Evolutionary conservation across 2,797 vertebrate species (phyloP).

Genomic region (Lepilemur ruficaudatus): DNA sequence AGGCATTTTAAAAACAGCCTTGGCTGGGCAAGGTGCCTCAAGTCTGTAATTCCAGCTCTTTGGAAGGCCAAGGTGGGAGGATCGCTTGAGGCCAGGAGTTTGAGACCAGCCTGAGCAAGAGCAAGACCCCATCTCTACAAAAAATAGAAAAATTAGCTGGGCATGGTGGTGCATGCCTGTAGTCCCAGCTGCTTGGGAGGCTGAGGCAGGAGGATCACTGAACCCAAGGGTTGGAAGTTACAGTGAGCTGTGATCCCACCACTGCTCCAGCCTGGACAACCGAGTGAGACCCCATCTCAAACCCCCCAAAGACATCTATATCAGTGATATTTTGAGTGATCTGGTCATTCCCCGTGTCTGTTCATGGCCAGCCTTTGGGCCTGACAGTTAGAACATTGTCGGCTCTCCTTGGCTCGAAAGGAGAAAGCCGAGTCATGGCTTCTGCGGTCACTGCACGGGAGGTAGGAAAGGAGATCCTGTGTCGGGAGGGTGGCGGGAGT

Average conservation of each 20-base stretch:
- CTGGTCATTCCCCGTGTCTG: neutral
- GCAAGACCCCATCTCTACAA: neutral
- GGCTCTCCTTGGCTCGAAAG: neutral
- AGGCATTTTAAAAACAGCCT: neutral
- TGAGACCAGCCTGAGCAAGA: neutral
- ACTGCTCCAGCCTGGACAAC: neutral
- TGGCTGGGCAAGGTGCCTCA: neutral
- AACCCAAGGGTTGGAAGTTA: neutral
- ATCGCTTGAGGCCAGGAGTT: neutral
- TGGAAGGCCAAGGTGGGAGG: neutral
- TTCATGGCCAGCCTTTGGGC: neutral
- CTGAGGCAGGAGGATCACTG: neutral
- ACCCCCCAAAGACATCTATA: neutral
- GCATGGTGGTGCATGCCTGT: rapidly evolving
- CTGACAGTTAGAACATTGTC: too few species aligned
- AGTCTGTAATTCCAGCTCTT: neutral
- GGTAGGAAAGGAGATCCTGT: neutral
- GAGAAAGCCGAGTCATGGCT: neutral
- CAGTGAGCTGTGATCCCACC: neutral
- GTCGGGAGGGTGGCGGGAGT: neutral
- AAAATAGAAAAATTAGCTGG: neutral
- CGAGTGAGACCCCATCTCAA: neutral
- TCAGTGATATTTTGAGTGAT: rapidly evolving
- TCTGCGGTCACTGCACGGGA: rapidly evolving
- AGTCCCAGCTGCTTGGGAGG: neutral